Conservation (phyloP, 1,140 invertebrate species). For the Drosophila kurseongensis region DNA sequence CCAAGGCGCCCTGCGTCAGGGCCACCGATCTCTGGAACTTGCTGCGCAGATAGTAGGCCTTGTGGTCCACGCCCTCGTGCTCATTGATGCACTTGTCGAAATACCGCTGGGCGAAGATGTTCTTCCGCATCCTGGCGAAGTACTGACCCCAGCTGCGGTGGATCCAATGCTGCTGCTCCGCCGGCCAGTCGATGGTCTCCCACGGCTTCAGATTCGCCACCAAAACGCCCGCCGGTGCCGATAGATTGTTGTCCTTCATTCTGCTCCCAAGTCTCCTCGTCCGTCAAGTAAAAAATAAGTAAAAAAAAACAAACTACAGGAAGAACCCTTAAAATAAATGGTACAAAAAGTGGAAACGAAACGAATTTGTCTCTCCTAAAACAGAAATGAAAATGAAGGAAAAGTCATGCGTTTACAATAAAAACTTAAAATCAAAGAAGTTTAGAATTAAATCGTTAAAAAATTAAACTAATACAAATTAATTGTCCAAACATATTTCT, state of each 20-base stretch:
- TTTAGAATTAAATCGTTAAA: no score
- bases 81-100: slow-evolving; percentile 49
- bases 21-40: slow-evolving; percentile 50
- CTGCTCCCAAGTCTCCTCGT: slow-evolving; percentile 2
- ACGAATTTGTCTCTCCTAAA: slow-evolving; percentile 30
- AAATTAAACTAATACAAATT: neutral
- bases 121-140: slow-evolving; percentile 14
- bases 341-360: slow-evolving; percentile 15
- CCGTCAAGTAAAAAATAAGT: slow-evolving; percentile 15
- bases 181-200: slow-evolving; percentile 40
- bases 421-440: neutral
- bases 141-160: slow-evolving; percentile 60
- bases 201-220: slow-evolving; percentile 18
- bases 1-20: slow-evolving; percentile 10
- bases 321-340: slow-evolving; percentile 16
- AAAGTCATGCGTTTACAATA: neutral
- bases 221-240: neutral
- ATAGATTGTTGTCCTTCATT: neutral
- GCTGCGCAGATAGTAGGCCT: slow-evolving; percentile 43
- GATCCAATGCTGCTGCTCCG: slow-evolving; percentile 31
- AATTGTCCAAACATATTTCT: neutral
- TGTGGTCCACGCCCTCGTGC: neutral
- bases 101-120: slow-evolving; percentile 31
- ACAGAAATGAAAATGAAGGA: slow-evolving; percentile 10
- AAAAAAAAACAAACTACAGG: slow-evolving; percentile 16